Percentiles rank a stretch among this genome's conserved stretches.
These are phyloP conservation scores for Manis crassicaudata DNA, from an alignment of 2,797 vertebrate species.

Conservation along the genomic window DNA sequence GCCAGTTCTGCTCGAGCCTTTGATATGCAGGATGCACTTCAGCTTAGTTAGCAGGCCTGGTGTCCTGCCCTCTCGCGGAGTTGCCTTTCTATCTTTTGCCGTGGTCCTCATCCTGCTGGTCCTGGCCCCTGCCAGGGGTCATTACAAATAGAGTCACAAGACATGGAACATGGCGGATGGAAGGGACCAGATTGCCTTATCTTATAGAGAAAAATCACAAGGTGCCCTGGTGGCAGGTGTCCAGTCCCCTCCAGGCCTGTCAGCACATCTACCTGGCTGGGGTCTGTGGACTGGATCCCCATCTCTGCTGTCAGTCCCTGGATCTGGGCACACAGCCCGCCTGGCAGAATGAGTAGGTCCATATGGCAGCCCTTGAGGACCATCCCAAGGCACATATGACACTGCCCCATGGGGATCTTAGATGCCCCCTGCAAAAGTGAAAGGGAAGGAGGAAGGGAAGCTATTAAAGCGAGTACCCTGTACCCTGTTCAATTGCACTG, in stretches of 20 bases:
- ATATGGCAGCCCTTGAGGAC: not conserved
- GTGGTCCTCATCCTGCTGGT: not conserved
- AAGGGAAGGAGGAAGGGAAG: not conserved
- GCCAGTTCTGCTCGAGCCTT: not conserved
- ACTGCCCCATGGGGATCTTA: not conserved
- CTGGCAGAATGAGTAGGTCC: not conserved
- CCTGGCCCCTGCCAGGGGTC: not conserved
- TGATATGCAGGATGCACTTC: not conserved
- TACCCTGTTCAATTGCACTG: not conserved
- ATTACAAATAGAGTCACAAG: not conserved
- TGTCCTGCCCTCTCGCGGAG: not conserved
- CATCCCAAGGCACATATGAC: not conserved
- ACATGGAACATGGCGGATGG: not conserved
- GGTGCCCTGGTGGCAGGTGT: not conserved
- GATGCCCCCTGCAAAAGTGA: not conserved
- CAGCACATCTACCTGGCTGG: not conserved
- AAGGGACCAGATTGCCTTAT: not conserved
- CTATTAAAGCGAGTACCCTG: not conserved
- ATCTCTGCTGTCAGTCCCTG: not conserved
- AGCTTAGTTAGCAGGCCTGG: not conserved
- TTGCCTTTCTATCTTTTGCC: not conserved
- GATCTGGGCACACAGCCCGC: not conserved
- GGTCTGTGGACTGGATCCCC: not conserved
- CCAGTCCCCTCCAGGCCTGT: not conserved
- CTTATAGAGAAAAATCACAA: not conserved